These are phyloP conservation scores for Isoperla grammatica DNA, from an alignment of 2,888 invertebrate species.

Conservation along the genomic window DNA sequence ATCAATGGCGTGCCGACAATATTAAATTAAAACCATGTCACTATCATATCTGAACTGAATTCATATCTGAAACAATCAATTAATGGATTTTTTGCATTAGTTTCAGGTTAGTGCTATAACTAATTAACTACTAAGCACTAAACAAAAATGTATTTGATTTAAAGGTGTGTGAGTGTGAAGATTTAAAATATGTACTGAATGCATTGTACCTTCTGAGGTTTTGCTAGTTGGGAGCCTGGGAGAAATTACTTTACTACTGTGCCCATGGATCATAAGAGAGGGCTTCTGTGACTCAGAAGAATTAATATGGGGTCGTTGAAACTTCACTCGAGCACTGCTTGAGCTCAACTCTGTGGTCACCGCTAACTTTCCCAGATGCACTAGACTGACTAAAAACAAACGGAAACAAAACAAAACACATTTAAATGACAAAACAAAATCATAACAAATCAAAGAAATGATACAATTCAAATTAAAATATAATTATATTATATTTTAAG, in stretches of 20 bases:
- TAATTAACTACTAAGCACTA: no score
- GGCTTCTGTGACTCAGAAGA: no score
- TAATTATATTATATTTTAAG: background rate
- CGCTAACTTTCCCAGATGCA: slow-evolving; percentile 34
- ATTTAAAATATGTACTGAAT: no score
- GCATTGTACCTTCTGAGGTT: slow-evolving; percentile 22
- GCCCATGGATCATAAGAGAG: slow-evolving; percentile 13
- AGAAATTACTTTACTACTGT: slow-evolving; percentile 17
- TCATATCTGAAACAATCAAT: no score
- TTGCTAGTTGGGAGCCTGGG: slow-evolving; percentile 14
- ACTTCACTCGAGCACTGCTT: slow-evolving; percentile 12
- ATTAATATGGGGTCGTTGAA: slow-evolving; percentile 20
- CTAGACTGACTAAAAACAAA: slow-evolving; percentile 31
- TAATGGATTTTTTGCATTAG: no score
- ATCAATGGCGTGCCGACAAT: no score
- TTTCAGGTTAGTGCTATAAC: slow-evolving; percentile 6
- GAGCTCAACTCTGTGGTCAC: slow-evolving; percentile 27
- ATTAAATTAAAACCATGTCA: no score
- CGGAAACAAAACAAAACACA: slow-evolving; percentile 22
- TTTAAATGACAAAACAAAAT: slow-evolving; percentile 21
- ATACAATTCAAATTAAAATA: background rate
- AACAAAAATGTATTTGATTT: no score
- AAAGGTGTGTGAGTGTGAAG: no score
- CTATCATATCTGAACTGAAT: no score
- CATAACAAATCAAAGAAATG: background rate